These are phyloP conservation scores for Drosophila basisetae DNA, from an alignment of 2,888 invertebrate species.

Conservation along the genomic window DNA sequence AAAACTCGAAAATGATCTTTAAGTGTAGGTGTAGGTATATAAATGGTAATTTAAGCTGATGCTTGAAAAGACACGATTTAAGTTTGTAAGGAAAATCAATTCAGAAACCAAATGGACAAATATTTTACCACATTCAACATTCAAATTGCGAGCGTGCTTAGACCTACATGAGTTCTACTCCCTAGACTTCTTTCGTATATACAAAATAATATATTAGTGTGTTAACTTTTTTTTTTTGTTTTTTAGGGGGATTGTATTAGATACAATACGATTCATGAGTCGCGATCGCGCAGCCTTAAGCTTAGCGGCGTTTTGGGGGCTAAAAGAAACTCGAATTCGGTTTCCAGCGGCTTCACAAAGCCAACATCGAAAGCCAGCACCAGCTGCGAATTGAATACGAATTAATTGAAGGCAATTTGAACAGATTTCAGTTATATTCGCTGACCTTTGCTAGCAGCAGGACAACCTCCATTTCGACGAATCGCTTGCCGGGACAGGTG, in stretches of 20 bases:
- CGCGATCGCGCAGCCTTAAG: slow-evolving; percentile 89
- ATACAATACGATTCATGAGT: slow-evolving; percentile 52
- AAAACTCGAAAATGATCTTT: not conserved
- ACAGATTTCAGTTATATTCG: not conserved
- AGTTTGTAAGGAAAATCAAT: slow-evolving; percentile 4
- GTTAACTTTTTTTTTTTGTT: slow-evolving; percentile 6
- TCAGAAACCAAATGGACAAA: not conserved
- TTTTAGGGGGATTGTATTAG: slow-evolving; percentile 24
- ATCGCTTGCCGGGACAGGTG: slow-evolving; percentile 94
- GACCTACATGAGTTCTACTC: slow-evolving; percentile 15
- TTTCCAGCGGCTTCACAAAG: slow-evolving; percentile 89
- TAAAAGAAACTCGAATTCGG: slow-evolving; percentile 93
- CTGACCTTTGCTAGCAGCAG: slow-evolving; percentile 90
- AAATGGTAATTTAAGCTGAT: not conserved
- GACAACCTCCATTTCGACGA: slow-evolving; percentile 92
- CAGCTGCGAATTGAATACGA: slow-evolving; percentile 86
- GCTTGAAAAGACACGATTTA: slow-evolving; percentile 3
- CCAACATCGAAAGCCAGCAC: slow-evolving; percentile 90
- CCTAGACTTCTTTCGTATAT: slow-evolving; percentile 25
- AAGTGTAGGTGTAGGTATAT: not conserved
- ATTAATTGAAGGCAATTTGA: not conserved
- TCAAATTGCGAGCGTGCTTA: slow-evolving; percentile 17
- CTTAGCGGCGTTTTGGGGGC: slow-evolving; percentile 91
- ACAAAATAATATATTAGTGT: slow-evolving; percentile 23
- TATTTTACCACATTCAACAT: slow-evolving; percentile 7